Evolutionary conservation across 2,797 vertebrate species (phyloP).

Genomic region (Microctenopoma steveboyesi): DNA sequence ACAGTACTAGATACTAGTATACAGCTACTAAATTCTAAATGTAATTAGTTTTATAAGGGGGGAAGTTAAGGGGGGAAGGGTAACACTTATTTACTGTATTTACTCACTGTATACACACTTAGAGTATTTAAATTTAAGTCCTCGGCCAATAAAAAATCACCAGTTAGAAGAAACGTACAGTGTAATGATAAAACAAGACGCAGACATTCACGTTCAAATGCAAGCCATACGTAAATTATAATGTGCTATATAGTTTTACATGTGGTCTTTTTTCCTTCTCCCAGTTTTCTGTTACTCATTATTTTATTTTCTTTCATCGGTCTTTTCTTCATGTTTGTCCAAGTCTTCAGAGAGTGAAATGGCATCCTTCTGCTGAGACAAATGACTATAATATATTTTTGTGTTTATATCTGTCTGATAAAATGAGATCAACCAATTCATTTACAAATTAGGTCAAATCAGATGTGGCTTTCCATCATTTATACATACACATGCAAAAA

Average conservation of each 20-base stretch:
- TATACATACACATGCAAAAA: too few relatives aligned
- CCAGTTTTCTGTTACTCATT: neutral
- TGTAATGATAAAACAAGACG: neutral
- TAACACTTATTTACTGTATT: neutral
- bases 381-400: neutral
- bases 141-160: neutral
- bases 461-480: too few relatives aligned
- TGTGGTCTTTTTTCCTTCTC: neutral
- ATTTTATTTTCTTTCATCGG: neutral
- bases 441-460: too few relatives aligned
- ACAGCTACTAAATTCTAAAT: neutral
- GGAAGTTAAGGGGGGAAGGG: neutral
- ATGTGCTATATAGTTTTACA: neutral
- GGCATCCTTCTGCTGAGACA: slow-evolving; percentile 46
- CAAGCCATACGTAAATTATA: neutral
- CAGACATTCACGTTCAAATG: neutral
- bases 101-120: neutral
- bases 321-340: slow-evolving; percentile 38
- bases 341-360: slow-evolving; percentile 52
- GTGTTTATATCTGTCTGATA: too few relatives aligned
- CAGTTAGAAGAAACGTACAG: neutral
- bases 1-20: too few relatives aligned
- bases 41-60: neutral
- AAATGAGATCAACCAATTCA: too few relatives aligned
- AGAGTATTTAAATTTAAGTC: neutral